A percentile compares a stretch with the other conserved stretches of the same genome.
phyloP scores from a whole-genome alignment of 2,888 invertebrate species.

The Chrysolina americana region DNA sequence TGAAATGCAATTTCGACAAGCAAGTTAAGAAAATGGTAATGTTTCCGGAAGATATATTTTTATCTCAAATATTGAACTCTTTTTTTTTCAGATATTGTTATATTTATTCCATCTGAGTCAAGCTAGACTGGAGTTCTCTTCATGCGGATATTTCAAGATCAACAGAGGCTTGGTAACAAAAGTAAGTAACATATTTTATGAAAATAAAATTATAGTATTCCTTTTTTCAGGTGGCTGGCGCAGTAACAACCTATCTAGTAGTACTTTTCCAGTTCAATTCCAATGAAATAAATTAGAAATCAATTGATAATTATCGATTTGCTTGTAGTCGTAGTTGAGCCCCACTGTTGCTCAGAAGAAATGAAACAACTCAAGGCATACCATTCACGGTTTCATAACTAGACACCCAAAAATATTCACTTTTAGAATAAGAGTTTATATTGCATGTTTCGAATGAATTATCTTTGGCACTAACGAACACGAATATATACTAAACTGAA shows the following conservation, averaged over 20 bases:
- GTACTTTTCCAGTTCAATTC: constrained; percentile 55
- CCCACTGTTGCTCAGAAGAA: too few relatives aligned
- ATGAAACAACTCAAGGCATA: too few relatives aligned
- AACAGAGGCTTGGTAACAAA: constrained; percentile 55
- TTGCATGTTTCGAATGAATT: too few relatives aligned
- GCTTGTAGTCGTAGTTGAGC: too few relatives aligned
- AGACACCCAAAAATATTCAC: too few relatives aligned
- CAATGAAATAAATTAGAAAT: not conserved
- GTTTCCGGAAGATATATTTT: not conserved
- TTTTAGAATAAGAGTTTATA: too few relatives aligned
- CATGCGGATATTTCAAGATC: constrained; percentile 57
- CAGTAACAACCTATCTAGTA: constrained; percentile 56
- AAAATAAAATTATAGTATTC: not conserved
- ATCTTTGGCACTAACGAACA: too few relatives aligned
- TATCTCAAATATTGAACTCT: not conserved
- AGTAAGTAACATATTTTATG: constrained; percentile 46
- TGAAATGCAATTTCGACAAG: constrained; percentile 45
- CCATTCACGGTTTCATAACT: too few relatives aligned
- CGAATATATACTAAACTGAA: too few relatives aligned
- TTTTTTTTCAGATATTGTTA: constrained; percentile 48
- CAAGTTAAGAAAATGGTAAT: constrained; percentile 50
- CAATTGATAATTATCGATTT: too few relatives aligned
- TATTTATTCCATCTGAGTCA: constrained; percentile 51
- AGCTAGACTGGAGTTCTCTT: constrained; percentile 52
- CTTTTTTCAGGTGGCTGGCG: constrained; percentile 55